A percentile compares a stretch with the other conserved stretches of the same genome.
Conservation (phyloP, 2,888 invertebrate genomes). For the Polyploca ridens region DNA sequence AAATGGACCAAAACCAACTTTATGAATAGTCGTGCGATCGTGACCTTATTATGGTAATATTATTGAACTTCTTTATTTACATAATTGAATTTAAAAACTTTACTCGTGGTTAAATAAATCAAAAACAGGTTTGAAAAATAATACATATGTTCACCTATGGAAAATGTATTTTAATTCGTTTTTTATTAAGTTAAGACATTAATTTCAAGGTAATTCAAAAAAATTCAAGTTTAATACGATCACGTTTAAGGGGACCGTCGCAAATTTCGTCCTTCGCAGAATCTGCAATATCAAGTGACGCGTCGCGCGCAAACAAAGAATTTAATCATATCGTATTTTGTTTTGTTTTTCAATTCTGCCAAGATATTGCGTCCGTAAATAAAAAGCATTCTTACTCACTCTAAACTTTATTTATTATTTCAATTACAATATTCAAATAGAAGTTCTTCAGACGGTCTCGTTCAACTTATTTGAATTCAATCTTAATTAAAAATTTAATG, state of each 20-base stretch:
- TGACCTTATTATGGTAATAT: conserved; percentile 4
- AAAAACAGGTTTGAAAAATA: not conserved
- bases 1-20: conserved; percentile 7
- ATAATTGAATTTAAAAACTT: not conserved
- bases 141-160: not conserved
- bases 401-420: not conserved
- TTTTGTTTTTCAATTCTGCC: conserved; percentile 31
- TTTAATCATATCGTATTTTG: conserved; percentile 38
- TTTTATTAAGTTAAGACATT: conserved; percentile 3
- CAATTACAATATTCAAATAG: not conserved
- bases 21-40: conserved; percentile 6
- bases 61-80: not conserved
- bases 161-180: no score
- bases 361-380: conserved; percentile 26
- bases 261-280: conserved; percentile 30
- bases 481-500: not conserved
- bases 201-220: conserved; percentile 12
- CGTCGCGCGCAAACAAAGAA: conserved; percentile 33
- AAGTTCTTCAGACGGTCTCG: not conserved
- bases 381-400: conserved; percentile 13
- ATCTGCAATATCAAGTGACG: conserved; percentile 45
- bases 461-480: not conserved
- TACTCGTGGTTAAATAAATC: not conserved
- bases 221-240: conserved; percentile 25
- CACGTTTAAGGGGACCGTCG: conserved; percentile 30